Percentiles rank a stretch among this genome's conserved stretches.
Evolutionary conservation across 2,888 invertebrate species (phyloP).

Genomic region (Tipula unca): DNA sequence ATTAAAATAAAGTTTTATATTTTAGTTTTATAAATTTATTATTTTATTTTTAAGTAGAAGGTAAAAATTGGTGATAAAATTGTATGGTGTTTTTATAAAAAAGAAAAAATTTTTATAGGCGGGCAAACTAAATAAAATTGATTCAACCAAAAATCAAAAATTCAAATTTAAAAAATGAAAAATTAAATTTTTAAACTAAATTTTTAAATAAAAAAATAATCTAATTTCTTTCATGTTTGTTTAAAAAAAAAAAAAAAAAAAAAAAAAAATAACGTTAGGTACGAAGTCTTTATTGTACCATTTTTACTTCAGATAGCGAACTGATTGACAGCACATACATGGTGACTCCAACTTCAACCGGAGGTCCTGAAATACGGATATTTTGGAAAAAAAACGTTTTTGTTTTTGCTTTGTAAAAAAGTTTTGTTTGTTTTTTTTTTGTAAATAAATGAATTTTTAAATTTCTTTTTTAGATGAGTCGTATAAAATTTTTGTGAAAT

Average conservation of each 20-base stretch:
- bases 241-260: slow-evolving; percentile 22
- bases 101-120: neutral
- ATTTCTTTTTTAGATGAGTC: slow-evolving; percentile 19
- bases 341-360: slow-evolving; percentile 96
- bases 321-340: slow-evolving; percentile 98
- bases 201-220: slow-evolving; percentile 21
- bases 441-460: slow-evolving; percentile 20
- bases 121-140: neutral
- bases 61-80: neutral
- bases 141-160: neutral
- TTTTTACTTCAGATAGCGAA: slow-evolving; percentile 96
- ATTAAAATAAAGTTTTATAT: neutral
- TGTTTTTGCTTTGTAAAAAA: slow-evolving; percentile 20
- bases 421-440: slow-evolving; percentile 21
- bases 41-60: neutral
- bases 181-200: slow-evolving; percentile 25
- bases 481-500: slow-evolving; percentile 9
- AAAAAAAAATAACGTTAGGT: slow-evolving; percentile 28
- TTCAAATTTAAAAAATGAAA: slow-evolving; percentile 25
- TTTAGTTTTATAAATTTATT: neutral
- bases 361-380: slow-evolving; percentile 72
- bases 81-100: neutral
- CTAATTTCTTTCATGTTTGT: slow-evolving; percentile 15
- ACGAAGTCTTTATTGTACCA: slow-evolving; percentile 59
- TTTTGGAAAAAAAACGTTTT: slow-evolving; percentile 23